Evolutionary conservation across 2,797 vertebrate species (phyloP).

Genomic region (Octomys mimax): DNA sequence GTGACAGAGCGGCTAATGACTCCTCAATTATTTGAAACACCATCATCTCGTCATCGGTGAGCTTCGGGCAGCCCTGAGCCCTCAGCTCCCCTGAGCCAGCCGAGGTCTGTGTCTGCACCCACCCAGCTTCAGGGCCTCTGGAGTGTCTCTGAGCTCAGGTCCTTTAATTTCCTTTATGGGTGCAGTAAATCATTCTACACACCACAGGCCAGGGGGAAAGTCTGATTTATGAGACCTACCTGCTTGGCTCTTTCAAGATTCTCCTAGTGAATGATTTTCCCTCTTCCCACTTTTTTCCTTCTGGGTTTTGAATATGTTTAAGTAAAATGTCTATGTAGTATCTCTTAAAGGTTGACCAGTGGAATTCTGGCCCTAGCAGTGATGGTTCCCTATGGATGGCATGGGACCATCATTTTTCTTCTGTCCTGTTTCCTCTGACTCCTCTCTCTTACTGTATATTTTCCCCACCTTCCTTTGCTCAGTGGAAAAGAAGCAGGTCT

Average conservation of each 20-base stretch:
- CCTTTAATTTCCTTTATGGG: slow-evolving; percentile 70
- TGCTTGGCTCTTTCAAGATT: slow-evolving; percentile 42
- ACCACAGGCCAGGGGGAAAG: not conserved
- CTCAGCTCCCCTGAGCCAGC: not conserved
- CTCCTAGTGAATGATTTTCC: not conserved
- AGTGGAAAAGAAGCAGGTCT: not conserved
- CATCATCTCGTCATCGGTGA: slow-evolving; percentile 37
- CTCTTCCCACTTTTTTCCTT: not conserved
- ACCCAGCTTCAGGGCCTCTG: not conserved
- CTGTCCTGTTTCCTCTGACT: not conserved
- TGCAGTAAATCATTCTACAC: slow-evolving; percentile 54
- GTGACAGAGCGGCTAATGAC: slow-evolving; percentile 72
- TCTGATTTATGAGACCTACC: slow-evolving; percentile 75
- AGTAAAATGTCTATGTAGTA: not conserved
- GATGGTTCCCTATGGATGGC: not conserved
- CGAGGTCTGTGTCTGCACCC: slow-evolving; percentile 5
- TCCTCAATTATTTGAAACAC: slow-evolving; percentile 69
- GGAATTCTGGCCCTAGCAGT: not conserved
- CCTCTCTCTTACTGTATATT: not conserved
- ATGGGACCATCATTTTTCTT: not conserved
- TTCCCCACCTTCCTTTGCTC: not conserved
- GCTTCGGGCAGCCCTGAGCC: slow-evolving; percentile 49
- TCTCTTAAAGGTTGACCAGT: not conserved
- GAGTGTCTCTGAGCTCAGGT: slow-evolving; percentile 13
- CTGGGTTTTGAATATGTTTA: not conserved